Base-by-base conservation (phyloP, 2,797 vertebrate species). In the Phrynocephalus forsythii region DNA sequence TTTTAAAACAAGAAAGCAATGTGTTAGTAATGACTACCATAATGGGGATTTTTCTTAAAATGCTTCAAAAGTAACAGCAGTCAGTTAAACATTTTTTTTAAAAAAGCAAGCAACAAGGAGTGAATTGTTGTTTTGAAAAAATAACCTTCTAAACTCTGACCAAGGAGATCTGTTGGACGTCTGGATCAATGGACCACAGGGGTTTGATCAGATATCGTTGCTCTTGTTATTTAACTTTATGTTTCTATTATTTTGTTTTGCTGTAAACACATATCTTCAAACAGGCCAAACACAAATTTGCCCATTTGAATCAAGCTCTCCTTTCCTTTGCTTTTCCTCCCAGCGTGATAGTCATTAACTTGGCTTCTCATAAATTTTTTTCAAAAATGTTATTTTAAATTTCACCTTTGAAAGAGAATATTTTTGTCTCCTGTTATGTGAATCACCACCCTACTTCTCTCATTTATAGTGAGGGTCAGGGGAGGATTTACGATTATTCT, bases 361-460 rank as follows among this genome's bases (percentile, higher is more conserved):
- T 85, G 38, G 75, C 28, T 93, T 91, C 78, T 88, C 91, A 20
- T 92, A 67, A 94, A 94, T 92, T 68, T 63, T 63, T 63, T 63
- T 56, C 7, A 78, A 56, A 1, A 50, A 22, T 92, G 89, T 86
- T 16, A 52, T 90, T 94, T 89, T 89, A 79, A 91, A 85, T 85
- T 38, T 38, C 3, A 92, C 26, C 71, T 94, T 94, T 95, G 91
- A 94, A 89, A 92, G 38, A 92, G 69, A 94, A 69, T 7, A 77
- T 88, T 92, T 90, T 50, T 5, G 92, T 60, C 68, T 6, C 11
- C 50, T 84, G 88, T 16, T 77, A 73, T 91, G 16, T 91, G 82
- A 86, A 91, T 93, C 90, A 20, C 79, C 88, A 85, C 60, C 87
- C 11, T 78, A n/a, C 87, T 87, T 33, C 71, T 88, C 38, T 56